These are phyloP conservation scores for Loris lydekkerianus DNA, from an alignment of 2,797 vertebrate species.

Conservation along the genomic window DNA sequence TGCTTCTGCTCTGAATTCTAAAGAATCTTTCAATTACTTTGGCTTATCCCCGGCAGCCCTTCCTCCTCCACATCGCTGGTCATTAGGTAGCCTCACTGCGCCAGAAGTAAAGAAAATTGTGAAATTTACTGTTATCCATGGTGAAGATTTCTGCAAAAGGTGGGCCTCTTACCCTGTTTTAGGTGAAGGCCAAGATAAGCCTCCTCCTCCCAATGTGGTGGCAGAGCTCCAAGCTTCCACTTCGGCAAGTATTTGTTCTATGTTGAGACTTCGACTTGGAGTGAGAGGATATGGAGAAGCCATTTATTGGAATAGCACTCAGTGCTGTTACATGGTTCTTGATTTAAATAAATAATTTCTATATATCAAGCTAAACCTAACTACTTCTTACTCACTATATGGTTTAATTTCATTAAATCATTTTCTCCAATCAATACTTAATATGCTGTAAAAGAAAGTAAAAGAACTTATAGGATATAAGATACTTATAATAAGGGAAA, in stretches of 20 bases:
- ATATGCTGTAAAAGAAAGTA: neutral
- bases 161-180: neutral
- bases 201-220: neutral
- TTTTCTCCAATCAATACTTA: slow-evolving; percentile 10
- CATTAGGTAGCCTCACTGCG: neutral
- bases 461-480: neutral
- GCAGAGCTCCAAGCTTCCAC: neutral
- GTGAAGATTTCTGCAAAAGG: slow-evolving; percentile 18
- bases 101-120: neutral
- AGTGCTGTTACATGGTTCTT: neutral
- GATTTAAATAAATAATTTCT: slow-evolving; percentile 24
- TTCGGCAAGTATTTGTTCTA: neutral
- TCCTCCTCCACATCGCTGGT: neutral
- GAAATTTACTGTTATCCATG: neutral
- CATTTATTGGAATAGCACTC: neutral
- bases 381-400: neutral
- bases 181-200: neutral
- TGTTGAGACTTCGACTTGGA: neutral
- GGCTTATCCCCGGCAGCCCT: neutral
- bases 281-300: too few species aligned
- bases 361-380: slow-evolving; percentile 25
- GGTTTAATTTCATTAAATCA: slow-evolving; percentile 30
- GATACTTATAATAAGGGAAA: neutral
- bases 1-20: neutral
- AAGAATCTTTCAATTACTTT: neutral